Conservation (phyloP, 2,888 invertebrate genomes). For the Tuberolachnus salignus region DNA sequence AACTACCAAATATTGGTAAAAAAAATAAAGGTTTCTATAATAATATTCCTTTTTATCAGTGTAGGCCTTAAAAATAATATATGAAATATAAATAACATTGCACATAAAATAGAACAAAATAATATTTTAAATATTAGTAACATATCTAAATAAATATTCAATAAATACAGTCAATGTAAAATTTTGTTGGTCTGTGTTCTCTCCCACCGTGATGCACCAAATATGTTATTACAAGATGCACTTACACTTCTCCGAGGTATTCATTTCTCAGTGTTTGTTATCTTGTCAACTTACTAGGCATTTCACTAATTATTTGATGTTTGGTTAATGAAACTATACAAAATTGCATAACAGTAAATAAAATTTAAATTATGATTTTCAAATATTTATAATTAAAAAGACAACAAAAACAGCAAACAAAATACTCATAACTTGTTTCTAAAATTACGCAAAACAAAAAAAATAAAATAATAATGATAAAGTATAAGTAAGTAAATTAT, state of each 20-base stretch:
- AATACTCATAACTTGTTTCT: slow-evolving; percentile 39
- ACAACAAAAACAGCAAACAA: slow-evolving; percentile 53
- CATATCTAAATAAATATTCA: slow-evolving; percentile 16
- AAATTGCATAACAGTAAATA: slow-evolving; percentile 26
- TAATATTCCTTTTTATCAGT: background rate
- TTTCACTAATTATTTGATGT: slow-evolving; percentile 7
- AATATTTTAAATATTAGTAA: slow-evolving; percentile 29
- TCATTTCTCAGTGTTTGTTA: background rate
- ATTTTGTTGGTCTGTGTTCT: slow-evolving; percentile 9
- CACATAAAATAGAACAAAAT: slow-evolving; percentile 43
- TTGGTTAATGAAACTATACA: slow-evolving; percentile 40
- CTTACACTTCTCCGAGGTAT: background rate
- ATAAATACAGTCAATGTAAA: slow-evolving; percentile 21
- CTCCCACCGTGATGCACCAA: slow-evolving; percentile 35
- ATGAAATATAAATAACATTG: slow-evolving; percentile 31
- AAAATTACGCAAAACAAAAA: slow-evolving; percentile 46
- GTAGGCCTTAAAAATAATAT: background rate
- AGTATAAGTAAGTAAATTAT: slow-evolving; percentile 35
- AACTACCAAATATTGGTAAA: slow-evolving; percentile 36
- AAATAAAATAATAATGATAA: slow-evolving; percentile 10
- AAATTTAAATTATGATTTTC: slow-evolving; percentile 40
- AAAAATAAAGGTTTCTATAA: slow-evolving; percentile 32
- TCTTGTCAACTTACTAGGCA: background rate
- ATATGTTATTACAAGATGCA: background rate
- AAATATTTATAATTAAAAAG: slow-evolving; percentile 53